These are phyloP conservation scores for Dipodomys merriami DNA, from an alignment of 2,113 vertebrate genomes.

Conservation along the genomic window DNA sequence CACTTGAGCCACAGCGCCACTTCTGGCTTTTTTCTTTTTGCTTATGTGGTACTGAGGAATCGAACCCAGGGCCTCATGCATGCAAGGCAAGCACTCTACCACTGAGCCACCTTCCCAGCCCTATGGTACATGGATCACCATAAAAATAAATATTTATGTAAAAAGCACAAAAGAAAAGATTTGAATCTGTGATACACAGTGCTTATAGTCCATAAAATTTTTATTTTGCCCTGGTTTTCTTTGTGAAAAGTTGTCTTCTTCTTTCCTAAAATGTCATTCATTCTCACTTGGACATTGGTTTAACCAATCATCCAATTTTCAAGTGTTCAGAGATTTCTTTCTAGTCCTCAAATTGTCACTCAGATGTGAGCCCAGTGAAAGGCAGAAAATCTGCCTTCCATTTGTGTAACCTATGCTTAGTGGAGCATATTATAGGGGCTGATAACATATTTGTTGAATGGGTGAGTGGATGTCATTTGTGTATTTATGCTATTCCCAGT, in stretches of 20 bases:
- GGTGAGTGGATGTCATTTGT: neutral
- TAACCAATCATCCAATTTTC: neutral
- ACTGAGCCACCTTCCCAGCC: too few species aligned
- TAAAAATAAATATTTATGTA: neutral
- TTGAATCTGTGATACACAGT: neutral
- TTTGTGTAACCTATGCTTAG: neutral
- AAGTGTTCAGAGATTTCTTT: neutral
- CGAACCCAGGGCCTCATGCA: too few species aligned
- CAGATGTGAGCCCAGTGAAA: neutral
- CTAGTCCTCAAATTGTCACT: neutral
- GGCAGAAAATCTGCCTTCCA: neutral
- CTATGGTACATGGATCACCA: neutral
- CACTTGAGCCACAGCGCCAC: too few species aligned
- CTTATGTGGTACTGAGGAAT: too few species aligned
- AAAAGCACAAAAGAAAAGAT: neutral
- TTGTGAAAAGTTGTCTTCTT: neutral
- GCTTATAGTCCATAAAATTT: neutral
- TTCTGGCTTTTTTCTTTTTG: too few species aligned
- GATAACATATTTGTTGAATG: neutral
- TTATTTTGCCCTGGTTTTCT: neutral
- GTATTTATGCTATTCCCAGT: slow-evolving; percentile 33
- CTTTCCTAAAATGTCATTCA: neutral
- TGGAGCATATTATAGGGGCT: neutral
- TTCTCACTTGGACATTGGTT: slow-evolving; percentile 4
- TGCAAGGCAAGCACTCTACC: too few species aligned